Conservation (phyloP, 2,888 invertebrate genomes). For the Pterobdella sp. region DNA sequence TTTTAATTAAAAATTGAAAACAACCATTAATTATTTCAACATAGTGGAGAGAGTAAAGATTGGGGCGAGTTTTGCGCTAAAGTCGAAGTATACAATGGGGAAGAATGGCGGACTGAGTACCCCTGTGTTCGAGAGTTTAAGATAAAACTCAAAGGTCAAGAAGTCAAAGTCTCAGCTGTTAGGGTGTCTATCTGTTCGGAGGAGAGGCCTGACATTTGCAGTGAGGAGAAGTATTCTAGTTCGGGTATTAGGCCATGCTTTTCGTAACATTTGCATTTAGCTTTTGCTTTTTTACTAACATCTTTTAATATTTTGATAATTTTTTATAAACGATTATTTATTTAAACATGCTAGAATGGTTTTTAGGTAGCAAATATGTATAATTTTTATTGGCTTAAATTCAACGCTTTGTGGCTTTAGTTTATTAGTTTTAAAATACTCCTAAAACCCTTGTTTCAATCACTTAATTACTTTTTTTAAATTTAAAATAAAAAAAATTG, state of each 20-base stretch:
- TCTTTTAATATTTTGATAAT: too few species aligned
- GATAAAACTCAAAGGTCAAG: not conserved
- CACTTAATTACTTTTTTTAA: too few species aligned
- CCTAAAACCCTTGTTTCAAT: too few species aligned
- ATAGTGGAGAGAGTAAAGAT: not conserved
- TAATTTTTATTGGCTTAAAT: too few species aligned
- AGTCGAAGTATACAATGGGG: conserved; percentile 14
- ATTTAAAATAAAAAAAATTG: too few species aligned
- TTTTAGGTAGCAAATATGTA: too few species aligned
- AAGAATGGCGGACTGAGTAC: conserved; percentile 12
- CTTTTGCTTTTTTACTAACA: too few species aligned
- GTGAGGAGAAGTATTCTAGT: conserved; percentile 11
- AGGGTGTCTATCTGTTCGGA: conserved; percentile 21
- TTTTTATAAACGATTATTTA: too few species aligned
- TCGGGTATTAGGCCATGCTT: not conserved
- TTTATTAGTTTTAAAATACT: too few species aligned
- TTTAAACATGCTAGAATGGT: too few species aligned
- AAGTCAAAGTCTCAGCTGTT: not conserved
- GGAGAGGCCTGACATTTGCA: conserved; percentile 19
- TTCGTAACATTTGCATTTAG: too few species aligned
- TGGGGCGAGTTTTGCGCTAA: conserved; percentile 17
- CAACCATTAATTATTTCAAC: not conserved
- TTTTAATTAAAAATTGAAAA: not conserved
- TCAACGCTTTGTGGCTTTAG: too few species aligned
- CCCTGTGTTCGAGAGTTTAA: conserved; percentile 12